Conservation (phyloP, 2,797 vertebrate genomes). For the Dicrostonyx torquatus region DNA sequence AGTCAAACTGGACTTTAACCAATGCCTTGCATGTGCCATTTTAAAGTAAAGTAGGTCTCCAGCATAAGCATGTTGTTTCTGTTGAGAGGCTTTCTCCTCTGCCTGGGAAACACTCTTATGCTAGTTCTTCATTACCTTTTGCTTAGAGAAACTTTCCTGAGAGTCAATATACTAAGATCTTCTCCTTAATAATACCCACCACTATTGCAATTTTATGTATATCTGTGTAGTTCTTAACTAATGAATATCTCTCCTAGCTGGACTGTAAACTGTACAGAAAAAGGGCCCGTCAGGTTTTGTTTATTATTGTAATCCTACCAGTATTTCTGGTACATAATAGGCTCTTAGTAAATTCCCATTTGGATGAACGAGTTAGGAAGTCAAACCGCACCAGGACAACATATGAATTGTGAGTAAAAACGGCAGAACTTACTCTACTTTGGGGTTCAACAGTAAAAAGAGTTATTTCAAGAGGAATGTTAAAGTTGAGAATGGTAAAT, state of each 20-base stretch:
- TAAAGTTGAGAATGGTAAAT: neutral
- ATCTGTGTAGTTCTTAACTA: constrained; percentile 8
- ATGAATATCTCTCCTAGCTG: neutral
- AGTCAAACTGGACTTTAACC: neutral
- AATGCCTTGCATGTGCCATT: neutral
- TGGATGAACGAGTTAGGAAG: constrained; percentile 3
- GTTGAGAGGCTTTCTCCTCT: neutral
- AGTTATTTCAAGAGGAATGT: neutral
- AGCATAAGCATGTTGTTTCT: neutral
- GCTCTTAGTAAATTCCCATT: neutral
- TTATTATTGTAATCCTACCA: neutral
- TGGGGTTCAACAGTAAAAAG: neutral
- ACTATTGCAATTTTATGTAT: constrained; percentile 7
- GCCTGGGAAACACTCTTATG: neutral
- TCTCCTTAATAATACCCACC: constrained; percentile 11
- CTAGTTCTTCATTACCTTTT: neutral
- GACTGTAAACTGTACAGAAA: neutral
- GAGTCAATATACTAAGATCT: neutral
- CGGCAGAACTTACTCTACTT: neutral
- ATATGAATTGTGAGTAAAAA: neutral
- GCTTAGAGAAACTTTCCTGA: constrained; percentile 26
- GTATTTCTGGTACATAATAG: neutral
- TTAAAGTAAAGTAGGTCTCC: neutral
- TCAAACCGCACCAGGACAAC: neutral
- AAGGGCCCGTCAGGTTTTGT: neutral